Conservation (phyloP, 2,797 vertebrate genomes). For the Morelia viridis region DNA sequence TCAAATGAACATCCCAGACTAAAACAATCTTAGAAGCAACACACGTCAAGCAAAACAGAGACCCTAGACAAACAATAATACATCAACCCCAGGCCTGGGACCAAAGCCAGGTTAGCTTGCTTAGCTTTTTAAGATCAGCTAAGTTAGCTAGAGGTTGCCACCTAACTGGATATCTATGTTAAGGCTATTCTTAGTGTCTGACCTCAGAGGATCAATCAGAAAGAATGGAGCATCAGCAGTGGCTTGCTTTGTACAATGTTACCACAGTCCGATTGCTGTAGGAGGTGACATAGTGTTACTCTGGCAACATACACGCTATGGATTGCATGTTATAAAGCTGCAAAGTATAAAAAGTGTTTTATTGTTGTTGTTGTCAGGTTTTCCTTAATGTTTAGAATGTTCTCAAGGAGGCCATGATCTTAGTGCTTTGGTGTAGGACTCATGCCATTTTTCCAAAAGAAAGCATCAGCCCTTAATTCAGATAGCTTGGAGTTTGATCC, state of each 20-base stretch:
- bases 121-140: background rate
- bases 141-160: too few species aligned
- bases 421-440: background rate
- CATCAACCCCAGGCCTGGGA: background rate
- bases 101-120: background rate
- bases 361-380: background rate
- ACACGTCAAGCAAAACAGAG: background rate
- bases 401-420: background rate
- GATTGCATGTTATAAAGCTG: background rate
- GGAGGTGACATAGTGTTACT: background rate
- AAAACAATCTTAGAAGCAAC: background rate
- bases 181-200: too few species aligned
- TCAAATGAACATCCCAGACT: background rate
- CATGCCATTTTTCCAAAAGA: background rate
- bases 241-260: background rate
- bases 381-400: background rate
- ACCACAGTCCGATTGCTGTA: background rate
- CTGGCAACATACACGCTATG: background rate
- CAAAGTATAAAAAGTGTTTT: background rate
- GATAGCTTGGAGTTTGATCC: background rate
- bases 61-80: background rate
- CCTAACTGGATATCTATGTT: too few species aligned
- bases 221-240: background rate
- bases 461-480: background rate
- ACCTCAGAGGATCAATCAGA: too few species aligned